These are phyloP conservation scores for Tachuris rubrigastra DNA, from an alignment of 2,113 vertebrate genomes.

Conservation along the genomic window DNA sequence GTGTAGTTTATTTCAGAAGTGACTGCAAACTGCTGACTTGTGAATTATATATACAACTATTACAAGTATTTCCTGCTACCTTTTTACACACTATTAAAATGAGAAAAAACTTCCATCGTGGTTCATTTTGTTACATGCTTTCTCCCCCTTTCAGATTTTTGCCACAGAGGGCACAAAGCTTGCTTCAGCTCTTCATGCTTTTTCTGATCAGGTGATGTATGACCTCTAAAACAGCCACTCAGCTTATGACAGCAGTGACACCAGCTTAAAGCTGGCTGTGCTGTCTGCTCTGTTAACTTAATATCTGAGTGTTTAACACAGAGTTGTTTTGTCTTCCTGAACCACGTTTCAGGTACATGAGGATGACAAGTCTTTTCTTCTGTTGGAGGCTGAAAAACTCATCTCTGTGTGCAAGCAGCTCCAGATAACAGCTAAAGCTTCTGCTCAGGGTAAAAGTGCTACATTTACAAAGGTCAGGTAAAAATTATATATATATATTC, in stretches of 20 bases:
- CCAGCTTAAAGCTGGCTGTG: background rate
- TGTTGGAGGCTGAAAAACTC: slow-evolving; percentile 90
- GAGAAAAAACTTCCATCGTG: background rate
- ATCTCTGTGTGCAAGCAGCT: slow-evolving; percentile 86
- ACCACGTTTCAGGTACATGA: slow-evolving; percentile 79
- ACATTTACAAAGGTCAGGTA: slow-evolving; percentile 89
- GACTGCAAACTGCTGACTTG: background rate
- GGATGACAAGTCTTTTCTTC: slow-evolving; percentile 84
- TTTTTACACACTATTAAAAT: background rate
- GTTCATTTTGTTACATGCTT: background rate
- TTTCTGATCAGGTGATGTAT: slow-evolving; percentile 87
- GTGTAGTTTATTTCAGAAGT: background rate
- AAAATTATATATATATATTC: background rate
- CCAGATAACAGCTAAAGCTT: slow-evolving; percentile 83
- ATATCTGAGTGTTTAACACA: background rate
- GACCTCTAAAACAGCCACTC: background rate
- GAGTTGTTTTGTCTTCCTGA: slow-evolving; percentile 8
- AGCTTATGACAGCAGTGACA: background rate
- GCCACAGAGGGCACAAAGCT: slow-evolving; percentile 90
- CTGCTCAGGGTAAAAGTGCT: slow-evolving; percentile 89
- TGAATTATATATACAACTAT: background rate
- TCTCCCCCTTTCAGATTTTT: slow-evolving; percentile 79
- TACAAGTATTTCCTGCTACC: background rate
- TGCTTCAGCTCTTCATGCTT: slow-evolving; percentile 81
- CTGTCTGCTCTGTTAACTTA: background rate